Percentiles rank a stretch among this genome's conserved stretches.
Evolutionary conservation across 64 coral and sea anemone genomes (phyloP).

Genomic region (Stylophora pistillata): DNA sequence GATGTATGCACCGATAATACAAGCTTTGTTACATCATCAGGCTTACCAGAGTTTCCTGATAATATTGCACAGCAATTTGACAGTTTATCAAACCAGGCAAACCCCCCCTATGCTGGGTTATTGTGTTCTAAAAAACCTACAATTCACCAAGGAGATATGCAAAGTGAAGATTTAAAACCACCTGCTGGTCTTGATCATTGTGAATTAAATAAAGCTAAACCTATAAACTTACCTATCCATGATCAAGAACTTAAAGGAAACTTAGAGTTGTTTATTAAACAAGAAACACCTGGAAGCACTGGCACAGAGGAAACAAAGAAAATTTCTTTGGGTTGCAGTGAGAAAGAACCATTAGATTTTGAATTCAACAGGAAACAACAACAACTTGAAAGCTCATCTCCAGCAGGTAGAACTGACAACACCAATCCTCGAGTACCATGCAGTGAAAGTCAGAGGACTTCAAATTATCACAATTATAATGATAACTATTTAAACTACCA

Average conservation of each 20-base stretch:
- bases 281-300: not conserved
- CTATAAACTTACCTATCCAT: not conserved
- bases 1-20: no score
- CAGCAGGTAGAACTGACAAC: not conserved
- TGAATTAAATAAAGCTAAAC: not conserved
- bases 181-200: not conserved
- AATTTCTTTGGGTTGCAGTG: not conserved
- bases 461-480: not conserved
- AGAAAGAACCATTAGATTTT: conserved; percentile 3
- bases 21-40: not conserved
- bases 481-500: not conserved
- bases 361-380: conserved; percentile 8
- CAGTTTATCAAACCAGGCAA: not conserved
- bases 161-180: not conserved
- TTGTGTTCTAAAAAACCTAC: not conserved
- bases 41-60: conserved; percentile 34
- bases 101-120: not conserved
- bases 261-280: not conserved
- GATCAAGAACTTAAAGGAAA: conserved; percentile 3
- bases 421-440: not conserved
- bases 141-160: not conserved
- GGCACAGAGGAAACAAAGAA: not conserved
- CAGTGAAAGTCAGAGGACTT: conserved; percentile 3
- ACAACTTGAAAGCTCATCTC: not conserved
- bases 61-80: conserved; percentile 13